Percentiles rank a stretch among this genome's conserved stretches.
phyloP scores from a whole-genome alignment of 2,113 vertebrate species.

The Marcusenius ussheri region DNA sequence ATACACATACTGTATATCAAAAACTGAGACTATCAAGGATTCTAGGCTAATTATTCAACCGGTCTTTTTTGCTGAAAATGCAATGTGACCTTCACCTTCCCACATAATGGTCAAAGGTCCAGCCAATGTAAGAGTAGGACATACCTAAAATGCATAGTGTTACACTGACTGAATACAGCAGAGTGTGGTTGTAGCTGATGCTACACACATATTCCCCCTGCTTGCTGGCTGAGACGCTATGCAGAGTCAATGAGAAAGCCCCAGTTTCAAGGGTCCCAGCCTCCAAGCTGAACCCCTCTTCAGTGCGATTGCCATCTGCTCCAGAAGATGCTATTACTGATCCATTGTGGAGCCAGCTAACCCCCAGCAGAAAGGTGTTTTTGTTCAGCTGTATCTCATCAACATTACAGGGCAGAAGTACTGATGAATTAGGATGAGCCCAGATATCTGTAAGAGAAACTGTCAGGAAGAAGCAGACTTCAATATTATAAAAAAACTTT shows the following conservation, averaged over 20 bases:
- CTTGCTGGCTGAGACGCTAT: slow-evolving; percentile 37
- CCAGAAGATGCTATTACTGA: slow-evolving; percentile 40
- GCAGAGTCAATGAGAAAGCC: slow-evolving; percentile 51
- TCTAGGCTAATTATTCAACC: not conserved
- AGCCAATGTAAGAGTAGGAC: not conserved
- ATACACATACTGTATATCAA: not conserved
- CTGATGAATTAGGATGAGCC: slow-evolving; percentile 35
- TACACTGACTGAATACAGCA: slow-evolving; percentile 36
- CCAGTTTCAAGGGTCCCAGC: slow-evolving; percentile 33
- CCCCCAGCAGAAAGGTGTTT: slow-evolving; percentile 34
- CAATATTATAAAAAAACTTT: not conserved
- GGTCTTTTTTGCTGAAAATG: not conserved
- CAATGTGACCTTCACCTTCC: not conserved
- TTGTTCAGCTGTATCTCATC: not conserved
- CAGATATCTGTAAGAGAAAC: slow-evolving; percentile 43
- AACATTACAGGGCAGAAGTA: slow-evolving; percentile 48
- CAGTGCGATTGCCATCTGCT: slow-evolving; percentile 17
- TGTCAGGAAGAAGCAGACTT: slow-evolving; percentile 25
- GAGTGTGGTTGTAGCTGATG: slow-evolving; percentile 43
- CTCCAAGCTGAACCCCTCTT: slow-evolving; percentile 47
- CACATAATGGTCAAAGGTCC: not conserved
- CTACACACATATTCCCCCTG: slow-evolving; percentile 59
- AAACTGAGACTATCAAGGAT: not conserved
- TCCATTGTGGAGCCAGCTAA: slow-evolving; percentile 47
- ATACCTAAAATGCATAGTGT: slow-evolving; percentile 51